Base-by-base conservation (phyloP, 1,140 invertebrate species). In the Drosophila sp. region DNA sequence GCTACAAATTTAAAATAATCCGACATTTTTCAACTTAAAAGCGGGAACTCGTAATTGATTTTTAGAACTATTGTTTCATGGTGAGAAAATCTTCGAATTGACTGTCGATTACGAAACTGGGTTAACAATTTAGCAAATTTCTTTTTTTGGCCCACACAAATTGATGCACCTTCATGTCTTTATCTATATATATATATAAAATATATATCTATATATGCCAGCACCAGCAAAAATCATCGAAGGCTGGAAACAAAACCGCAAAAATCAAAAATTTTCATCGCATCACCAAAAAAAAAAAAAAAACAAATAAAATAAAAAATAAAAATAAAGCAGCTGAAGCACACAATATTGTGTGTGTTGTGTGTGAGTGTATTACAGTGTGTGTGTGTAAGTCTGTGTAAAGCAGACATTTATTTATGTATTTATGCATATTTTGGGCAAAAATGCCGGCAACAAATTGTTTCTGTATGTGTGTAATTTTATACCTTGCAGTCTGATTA, bases 401-500 rank as follows among this genome's bases (percentile, higher is more conserved):
- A 57, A 56, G 32, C 70, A 73, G 74, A 81, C 78, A 81, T 78
- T 86, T 86, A 87, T 87, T 86, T 86, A 81, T 86, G 70, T 81
- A 86, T 87, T 86, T 86, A 81, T 87, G 81, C 69, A 84, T 84
- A 84, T 84, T 84, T 84, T 75, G 81, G 72, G 81, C 75, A 36
- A 67, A 78, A 82, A 75, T 70, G 50, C 46, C 34, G 54, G 57
- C 72, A 70, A 77, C 71, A 78, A 79, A 73, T 79, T 76, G 45
- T 21, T 4, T 57, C 11, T 54, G 48, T 48, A 58, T 48, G 69
- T 51, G 67, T 79, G 80, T 66, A 56, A 63, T 58, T 36, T 18
- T 8, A 61, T 38, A 61, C 58, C 41, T 32, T 38, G 45, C 27
- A n/a, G n/a, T n/a, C n/a, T n/a, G n/a, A 50, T 9, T 6, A 32